Base-by-base conservation (phyloP, 2,797 vertebrate species). In the Mus minutoides region DNA sequence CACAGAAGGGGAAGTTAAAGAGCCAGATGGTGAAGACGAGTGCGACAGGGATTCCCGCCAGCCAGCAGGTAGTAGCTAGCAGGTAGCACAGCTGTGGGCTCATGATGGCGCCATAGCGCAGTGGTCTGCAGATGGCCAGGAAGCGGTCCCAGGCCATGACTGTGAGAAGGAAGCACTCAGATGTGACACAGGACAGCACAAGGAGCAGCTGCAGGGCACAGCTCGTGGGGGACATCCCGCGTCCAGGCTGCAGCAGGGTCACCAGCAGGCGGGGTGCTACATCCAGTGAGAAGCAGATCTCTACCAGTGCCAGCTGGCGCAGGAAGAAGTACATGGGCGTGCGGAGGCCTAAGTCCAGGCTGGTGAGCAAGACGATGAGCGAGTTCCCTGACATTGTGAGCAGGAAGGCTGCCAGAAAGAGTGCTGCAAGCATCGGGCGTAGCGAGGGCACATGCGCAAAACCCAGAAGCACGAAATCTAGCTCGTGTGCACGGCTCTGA, bases 41-140 rank as follows among this genome's bases (percentile, higher is more conserved):
- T 0, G 89, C 58, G 7, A 96, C 24, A 0, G 90, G 92, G 21
- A 95, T 69, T 2, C 95, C 80, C 0, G 91, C 71, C 22, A 71
- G 16, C 82, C 88, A 96, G 43, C 93, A 92, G 21, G 75, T 29
- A 17, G 76, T 21, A 0, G 95, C 75, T 52, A 97, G 83, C 71
- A 88, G 46, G 52, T 58, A 14, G 14, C 88, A 90, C 22, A 78
- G 58, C 43, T 46, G 17, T 0, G 34, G 58, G 34, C 43, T 96
- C 89, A 97, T 40, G 26, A 91, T 3, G 40, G 88, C 26, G 0
- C 88, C 43, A 1, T 93, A 94, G 19, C 11, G 94, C 79, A 96
- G 84, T 2, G 88, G 96, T 6, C 88, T 79, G 88, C 98, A 98
- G 86, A 98, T 92, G 34, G 98, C 98, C 78, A 98, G 58, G n/a